Evolutionary conservation across 2,888 invertebrate species (phyloP).

Genomic region (Pilophorus perplexus): DNA sequence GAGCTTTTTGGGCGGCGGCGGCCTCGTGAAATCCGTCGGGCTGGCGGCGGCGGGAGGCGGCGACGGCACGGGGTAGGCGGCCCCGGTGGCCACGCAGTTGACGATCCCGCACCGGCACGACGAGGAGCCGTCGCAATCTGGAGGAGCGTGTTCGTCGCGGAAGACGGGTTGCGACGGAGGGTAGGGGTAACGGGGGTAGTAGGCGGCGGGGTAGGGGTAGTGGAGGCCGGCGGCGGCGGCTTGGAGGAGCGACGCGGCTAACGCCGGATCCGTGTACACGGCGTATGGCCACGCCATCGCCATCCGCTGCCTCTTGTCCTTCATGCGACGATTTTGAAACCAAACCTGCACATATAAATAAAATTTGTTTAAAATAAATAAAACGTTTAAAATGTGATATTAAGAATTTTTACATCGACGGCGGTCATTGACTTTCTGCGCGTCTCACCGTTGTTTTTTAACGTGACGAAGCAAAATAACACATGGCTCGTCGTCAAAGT

Average conservation of each 20-base stretch:
- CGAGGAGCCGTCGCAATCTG: conserved; percentile 48
- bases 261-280: conserved; percentile 89
- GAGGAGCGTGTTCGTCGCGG: conserved; percentile 49
- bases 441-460: too few species aligned
- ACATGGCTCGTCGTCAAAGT: conserved; percentile 13
- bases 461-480: too few species aligned
- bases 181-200: conserved; percentile 47
- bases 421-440: too few species aligned
- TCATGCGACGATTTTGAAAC: conserved; percentile 97
- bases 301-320: conserved; percentile 93
- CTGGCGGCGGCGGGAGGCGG: conserved; percentile 53
- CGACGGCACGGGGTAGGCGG: conserved; percentile 36
- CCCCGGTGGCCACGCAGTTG: conserved; percentile 41
- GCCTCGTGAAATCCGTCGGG: conserved; percentile 51
- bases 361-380: too few species aligned
- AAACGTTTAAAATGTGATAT: too few species aligned
- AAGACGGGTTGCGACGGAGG: conserved; percentile 53
- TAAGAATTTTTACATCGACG: too few species aligned
- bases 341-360: conserved; percentile 69
- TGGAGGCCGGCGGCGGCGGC: conserved; percentile 75
- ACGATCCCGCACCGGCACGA: conserved; percentile 54
- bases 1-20: conserved; percentile 56
- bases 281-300: conserved; percentile 95
- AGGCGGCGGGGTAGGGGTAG: conserved; percentile 54
- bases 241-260: conserved; percentile 88